Conservation (phyloP, 1,140 invertebrate genomes). For the Ericerus pela region DNA sequence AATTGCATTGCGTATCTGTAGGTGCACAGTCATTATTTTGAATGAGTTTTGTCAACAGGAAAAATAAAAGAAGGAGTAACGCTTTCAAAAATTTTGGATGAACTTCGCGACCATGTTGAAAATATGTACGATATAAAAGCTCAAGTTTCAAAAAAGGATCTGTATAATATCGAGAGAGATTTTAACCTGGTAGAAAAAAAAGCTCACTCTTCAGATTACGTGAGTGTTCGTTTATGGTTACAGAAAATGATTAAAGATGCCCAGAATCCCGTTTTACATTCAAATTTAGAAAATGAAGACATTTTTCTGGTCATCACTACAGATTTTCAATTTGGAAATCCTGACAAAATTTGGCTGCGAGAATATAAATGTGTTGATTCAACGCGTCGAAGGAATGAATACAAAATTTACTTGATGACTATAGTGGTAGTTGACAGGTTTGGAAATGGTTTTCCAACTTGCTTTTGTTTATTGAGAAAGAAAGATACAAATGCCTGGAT, state of each 20-base stretch:
- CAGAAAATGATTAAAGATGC: too few species aligned
- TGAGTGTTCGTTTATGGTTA: too few species aligned
- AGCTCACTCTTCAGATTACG: too few species aligned
- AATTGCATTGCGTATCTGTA: neutral
- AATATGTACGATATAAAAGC: neutral
- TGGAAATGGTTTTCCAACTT: too few species aligned
- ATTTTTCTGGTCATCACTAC: neutral
- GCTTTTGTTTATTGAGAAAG: too few species aligned
- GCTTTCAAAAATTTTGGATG: constrained; percentile 4
- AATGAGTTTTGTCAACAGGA: neutral
- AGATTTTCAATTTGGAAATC: constrained; percentile 1
- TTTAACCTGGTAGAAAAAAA: too few species aligned
- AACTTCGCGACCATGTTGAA: constrained; percentile 3
- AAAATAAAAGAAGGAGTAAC: constrained; percentile 5
- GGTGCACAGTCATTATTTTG: too few species aligned
- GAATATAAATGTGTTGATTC: neutral
- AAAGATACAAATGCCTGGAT: too few species aligned
- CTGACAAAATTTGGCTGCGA: neutral
- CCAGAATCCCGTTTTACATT: too few species aligned
- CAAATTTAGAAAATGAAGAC: too few species aligned
- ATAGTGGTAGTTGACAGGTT: too few species aligned
- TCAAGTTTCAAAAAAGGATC: neutral
- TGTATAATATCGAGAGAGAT: neutral
- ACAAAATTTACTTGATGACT: too few species aligned
- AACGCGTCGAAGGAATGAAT: neutral